Percentiles rank a stretch among this genome's conserved stretches.
Conservation (phyloP, 2,113 vertebrate genomes). For the Phalacrocorax aristotelis region DNA sequence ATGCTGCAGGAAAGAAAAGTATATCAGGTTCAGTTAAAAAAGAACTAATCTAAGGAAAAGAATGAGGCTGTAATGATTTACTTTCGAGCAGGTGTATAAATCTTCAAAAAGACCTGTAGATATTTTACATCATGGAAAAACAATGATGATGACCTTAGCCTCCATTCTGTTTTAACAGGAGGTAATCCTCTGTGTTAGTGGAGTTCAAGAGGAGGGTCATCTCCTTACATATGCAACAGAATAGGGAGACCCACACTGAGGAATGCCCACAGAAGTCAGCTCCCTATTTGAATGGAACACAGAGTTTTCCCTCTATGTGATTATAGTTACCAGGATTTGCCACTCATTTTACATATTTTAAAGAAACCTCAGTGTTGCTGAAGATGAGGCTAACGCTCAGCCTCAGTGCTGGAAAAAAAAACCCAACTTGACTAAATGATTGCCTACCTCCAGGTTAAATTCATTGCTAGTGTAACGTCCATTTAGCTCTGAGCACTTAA, state of each 20-base stretch:
- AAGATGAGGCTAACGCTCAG: not conserved
- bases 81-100: not conserved
- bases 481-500: slow-evolving; percentile 95
- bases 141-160: not conserved
- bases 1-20: not conserved
- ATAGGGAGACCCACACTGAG: not conserved
- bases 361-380: not conserved
- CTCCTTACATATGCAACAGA: not conserved
- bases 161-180: not conserved
- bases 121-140: not conserved
- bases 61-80: not conserved
- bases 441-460: slow-evolving; percentile 89
- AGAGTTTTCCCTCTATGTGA: not conserved
- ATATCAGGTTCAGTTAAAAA: not conserved
- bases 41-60: not conserved
- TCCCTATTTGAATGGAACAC: not conserved
- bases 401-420: not conserved
- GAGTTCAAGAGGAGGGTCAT: not conserved
- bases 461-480: slow-evolving; percentile 95
- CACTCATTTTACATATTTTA: not conserved
- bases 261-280: not conserved
- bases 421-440: not conserved
- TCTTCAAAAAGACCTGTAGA: not conserved
- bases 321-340: not conserved
- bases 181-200: not conserved